phyloP scores from a whole-genome alignment of 2,797 vertebrate genomes.

The Enteromius anoplus region DNA sequence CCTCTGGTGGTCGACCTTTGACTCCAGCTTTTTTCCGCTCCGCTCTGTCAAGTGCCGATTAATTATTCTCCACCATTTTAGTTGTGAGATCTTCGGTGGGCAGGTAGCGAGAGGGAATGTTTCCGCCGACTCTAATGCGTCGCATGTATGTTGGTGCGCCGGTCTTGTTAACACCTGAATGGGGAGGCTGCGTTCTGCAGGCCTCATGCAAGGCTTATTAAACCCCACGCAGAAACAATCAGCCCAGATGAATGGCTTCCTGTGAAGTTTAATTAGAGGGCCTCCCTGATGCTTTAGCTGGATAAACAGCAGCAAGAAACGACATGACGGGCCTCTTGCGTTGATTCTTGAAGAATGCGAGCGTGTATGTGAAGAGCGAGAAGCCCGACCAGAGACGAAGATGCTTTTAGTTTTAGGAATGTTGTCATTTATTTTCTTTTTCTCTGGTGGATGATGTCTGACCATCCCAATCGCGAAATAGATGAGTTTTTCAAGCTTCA shows the following conservation, averaged over 20 bases:
- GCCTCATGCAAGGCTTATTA: slow-evolving; percentile 61
- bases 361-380: slow-evolving; percentile 4
- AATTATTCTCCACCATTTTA: slow-evolving; percentile 49
- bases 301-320: slow-evolving; percentile 59
- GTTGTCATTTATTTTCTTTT: background rate
- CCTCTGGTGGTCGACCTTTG: slow-evolving; percentile 34
- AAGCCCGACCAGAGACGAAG: background rate
- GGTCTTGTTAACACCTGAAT: slow-evolving; percentile 64
- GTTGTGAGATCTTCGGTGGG: slow-evolving; percentile 35
- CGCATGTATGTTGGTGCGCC: slow-evolving; percentile 31
- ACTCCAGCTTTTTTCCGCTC: slow-evolving; percentile 23
- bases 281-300: slow-evolving; percentile 61
- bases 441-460: background rate
- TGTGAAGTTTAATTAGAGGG: slow-evolving; percentile 65
- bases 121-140: slow-evolving; percentile 22
- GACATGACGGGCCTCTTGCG: slow-evolving; percentile 45
- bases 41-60: slow-evolving; percentile 33
- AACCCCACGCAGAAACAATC: slow-evolving; percentile 64
- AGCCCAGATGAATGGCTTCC: slow-evolving; percentile 64
- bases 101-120: slow-evolving; percentile 39
- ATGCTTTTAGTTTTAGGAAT: background rate
- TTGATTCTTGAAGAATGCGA: slow-evolving; percentile 50
- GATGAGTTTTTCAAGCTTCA: slow-evolving; percentile 40
- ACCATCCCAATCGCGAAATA: slow-evolving; percentile 35
- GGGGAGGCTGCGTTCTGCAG: slow-evolving; percentile 51